A percentile compares a stretch with the other conserved stretches of the same genome.
Evolutionary conservation across 2,797 vertebrate species (phyloP).

Genomic region (Discoglossus pictus): DNA sequence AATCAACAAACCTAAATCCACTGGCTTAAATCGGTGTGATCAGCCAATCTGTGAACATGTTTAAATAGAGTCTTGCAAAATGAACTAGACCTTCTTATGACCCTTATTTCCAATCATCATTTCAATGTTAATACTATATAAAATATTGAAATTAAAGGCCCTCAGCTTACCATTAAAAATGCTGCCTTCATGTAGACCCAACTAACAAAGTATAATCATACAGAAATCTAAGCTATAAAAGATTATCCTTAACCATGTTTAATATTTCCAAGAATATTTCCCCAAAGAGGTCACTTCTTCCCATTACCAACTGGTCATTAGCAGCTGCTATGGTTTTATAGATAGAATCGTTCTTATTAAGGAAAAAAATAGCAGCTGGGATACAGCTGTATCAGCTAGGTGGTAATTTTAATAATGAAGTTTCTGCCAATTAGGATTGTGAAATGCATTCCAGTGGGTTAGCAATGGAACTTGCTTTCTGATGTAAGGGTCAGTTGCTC

Average conservation of each 20-base stretch:
- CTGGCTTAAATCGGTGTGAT: too few species aligned
- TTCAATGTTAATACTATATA: neutral
- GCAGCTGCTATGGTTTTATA: constrained; percentile 72
- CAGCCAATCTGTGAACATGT: too few species aligned
- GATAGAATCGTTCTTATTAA: constrained; percentile 72
- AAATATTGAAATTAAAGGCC: neutral
- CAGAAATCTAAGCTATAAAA: constrained; percentile 9
- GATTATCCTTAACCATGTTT: constrained; percentile 67
- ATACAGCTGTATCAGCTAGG: constrained; percentile 68
- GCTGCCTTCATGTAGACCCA: neutral
- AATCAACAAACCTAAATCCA: too few species aligned
- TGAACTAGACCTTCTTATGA: neutral
- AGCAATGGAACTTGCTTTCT: neutral
- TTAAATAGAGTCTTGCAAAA: too few species aligned
- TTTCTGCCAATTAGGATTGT: constrained; percentile 71
- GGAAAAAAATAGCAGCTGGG: constrained; percentile 67
- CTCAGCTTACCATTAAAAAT: neutral
- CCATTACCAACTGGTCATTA: constrained; percentile 74
- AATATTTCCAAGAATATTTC: constrained; percentile 65
- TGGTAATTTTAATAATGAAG: constrained; percentile 66
- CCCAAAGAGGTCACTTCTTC: constrained; percentile 72
- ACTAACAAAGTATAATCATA: neutral
- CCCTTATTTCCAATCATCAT: neutral
- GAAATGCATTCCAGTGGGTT: constrained; percentile 65
- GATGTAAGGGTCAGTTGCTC: neutral